Evolutionary conservation across 2,113 vertebrate genomes (phyloP).

Genomic region (Sebastes fasciatus): DNA sequence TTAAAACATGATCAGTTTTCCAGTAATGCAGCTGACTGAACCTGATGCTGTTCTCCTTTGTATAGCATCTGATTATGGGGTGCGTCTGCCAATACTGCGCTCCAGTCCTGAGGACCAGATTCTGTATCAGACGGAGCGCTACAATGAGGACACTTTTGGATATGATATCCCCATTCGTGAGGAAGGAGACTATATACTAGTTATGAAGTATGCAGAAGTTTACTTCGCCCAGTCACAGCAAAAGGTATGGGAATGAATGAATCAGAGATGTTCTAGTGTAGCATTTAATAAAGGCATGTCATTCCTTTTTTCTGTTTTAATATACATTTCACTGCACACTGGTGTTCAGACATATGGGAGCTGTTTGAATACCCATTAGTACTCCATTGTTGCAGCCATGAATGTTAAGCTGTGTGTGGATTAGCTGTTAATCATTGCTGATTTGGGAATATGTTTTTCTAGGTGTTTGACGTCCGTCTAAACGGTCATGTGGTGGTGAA

Average conservation of each 20-base stretch:
- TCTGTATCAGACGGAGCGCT: slow-evolving; percentile 97
- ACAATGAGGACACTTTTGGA: slow-evolving; percentile 97
- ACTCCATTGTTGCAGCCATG: neutral
- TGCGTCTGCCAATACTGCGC: slow-evolving; percentile 95
- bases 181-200: slow-evolving; percentile 96
- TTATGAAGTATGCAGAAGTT: slow-evolving; percentile 97
- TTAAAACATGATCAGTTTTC: neutral
- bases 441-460: neutral
- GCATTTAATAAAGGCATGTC: neutral
- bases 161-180: slow-evolving; percentile 96
- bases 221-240: slow-evolving; percentile 99
- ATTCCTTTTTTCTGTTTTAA: neutral
- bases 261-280: neutral
- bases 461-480: slow-evolving; percentile 98
- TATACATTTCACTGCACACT: neutral
- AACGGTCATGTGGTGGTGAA: slow-evolving; percentile 97
- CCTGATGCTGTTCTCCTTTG: slow-evolving; percentile 32
- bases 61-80: slow-evolving; percentile 95
- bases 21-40: neutral
- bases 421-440: neutral
- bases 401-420: neutral
- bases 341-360: neutral
- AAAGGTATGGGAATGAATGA: slow-evolving; percentile 85
- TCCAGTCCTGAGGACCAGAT: slow-evolving; percentile 95
- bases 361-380: neutral